These are phyloP conservation scores for human (Homo sapiens) DNA, from an alignment of 2,113 vertebrate species.

Conservation along the genomic window DNA sequence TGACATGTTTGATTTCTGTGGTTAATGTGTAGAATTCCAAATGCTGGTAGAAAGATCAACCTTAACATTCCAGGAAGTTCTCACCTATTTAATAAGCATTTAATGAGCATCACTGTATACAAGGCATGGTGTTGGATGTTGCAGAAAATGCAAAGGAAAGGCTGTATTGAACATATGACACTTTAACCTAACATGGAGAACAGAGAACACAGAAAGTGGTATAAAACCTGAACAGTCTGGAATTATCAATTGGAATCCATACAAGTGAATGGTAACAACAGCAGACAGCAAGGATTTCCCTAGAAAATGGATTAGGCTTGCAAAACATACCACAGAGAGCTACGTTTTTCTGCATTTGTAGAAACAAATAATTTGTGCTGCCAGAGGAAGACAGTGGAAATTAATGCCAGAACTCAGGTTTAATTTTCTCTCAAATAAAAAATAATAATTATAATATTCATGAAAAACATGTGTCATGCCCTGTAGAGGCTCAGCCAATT, in stretches of 20 bases:
- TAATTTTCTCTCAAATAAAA: conserved; percentile 58
- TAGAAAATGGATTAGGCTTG: conserved; percentile 25
- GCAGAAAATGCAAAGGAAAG: neutral
- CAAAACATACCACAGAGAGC: conserved; percentile 18
- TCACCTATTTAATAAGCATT: neutral
- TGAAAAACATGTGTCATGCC: conserved; percentile 62
- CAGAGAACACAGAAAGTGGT: neutral
- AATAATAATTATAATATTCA: conserved; percentile 48
- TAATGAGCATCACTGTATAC: neutral
- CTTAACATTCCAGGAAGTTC: neutral
- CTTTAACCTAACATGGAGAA: neutral
- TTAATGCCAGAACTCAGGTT: conserved; percentile 60
- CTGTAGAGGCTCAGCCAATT: conserved; percentile 28
- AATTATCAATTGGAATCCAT: neutral
- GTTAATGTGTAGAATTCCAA: neutral
- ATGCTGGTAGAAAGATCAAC: neutral
- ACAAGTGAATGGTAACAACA: neutral
- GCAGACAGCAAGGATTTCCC: neutral
- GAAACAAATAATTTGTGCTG: conserved; percentile 46
- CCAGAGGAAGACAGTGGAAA: conserved; percentile 53
- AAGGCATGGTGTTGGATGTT: neutral
- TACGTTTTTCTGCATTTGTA: neutral
- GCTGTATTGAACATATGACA: neutral
- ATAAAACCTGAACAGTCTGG: neutral
- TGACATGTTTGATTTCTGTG: neutral